Conservation (phyloP, 30 jellyfish, hydroid and myxozoan species). For the Pseudorhiza aurosa region DNA sequence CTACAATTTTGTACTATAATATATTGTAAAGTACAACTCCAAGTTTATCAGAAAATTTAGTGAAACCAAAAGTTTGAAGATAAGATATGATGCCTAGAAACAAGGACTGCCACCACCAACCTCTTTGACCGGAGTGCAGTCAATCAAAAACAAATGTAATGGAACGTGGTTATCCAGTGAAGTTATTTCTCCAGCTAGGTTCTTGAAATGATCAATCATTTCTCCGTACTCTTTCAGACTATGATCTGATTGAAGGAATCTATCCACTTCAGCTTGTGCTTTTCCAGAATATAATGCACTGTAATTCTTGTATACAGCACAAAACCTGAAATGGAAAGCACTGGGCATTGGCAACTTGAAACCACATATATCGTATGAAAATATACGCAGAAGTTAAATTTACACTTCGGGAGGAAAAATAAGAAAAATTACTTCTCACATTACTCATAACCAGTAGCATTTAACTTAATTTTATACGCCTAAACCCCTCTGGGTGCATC, state of each 20-base stretch:
- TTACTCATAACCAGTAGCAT: too few relatives aligned
- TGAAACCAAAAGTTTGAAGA: too few relatives aligned
- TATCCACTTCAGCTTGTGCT: constrained; percentile 43
- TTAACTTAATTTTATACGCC: too few relatives aligned
- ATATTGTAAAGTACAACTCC: too few relatives aligned
- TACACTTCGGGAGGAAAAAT: not conserved
- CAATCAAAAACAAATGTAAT: constrained; percentile 55
- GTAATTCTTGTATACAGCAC: constrained; percentile 51
- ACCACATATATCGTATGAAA: too few relatives aligned
- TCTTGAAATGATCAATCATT: constrained; percentile 47
- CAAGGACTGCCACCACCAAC: constrained; percentile 11
- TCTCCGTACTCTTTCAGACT: constrained; percentile 57
- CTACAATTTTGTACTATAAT: too few relatives aligned
- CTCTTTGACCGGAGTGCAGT: constrained; percentile 64
- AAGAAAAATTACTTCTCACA: too few relatives aligned
- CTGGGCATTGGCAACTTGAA: too few relatives aligned
- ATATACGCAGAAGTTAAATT: too few relatives aligned
- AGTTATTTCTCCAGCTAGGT: constrained; percentile 62
- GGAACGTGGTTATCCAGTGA: constrained; percentile 73
- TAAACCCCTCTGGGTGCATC: too few relatives aligned
- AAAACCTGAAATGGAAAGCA: constrained; percentile 56
- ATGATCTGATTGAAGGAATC: constrained; percentile 41
- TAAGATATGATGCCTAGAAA: too few relatives aligned
- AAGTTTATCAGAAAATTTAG: too few relatives aligned
- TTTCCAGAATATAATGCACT: constrained; percentile 39